Conservation (phyloP, 2,113 vertebrate species). For the Mola mola region DNA sequence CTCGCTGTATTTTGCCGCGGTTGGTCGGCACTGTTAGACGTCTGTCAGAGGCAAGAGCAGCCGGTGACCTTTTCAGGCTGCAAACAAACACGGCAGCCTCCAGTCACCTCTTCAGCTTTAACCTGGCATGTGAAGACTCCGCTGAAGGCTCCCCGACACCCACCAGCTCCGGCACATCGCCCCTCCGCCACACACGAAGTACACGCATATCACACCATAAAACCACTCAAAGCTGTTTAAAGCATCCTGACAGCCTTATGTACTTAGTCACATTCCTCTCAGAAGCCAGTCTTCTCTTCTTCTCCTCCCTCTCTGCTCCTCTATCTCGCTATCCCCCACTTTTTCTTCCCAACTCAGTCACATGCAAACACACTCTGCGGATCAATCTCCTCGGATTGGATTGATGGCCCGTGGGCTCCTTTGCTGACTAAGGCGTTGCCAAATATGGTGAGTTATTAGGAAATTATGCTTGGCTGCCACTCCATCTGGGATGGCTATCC, state of each 20-base stretch:
- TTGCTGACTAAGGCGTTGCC: conserved; percentile 75
- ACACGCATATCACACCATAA: conserved; percentile 21
- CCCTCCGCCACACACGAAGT: not conserved
- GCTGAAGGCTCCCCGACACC: conserved; percentile 40
- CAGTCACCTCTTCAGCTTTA: conserved; percentile 42
- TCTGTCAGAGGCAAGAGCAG: conserved; percentile 34
- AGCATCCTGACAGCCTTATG: conserved; percentile 2
- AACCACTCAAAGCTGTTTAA: conserved; percentile 20
- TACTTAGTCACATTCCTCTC: conserved; percentile 29
- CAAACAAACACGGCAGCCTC: conserved; percentile 28
- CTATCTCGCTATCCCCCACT: not conserved
- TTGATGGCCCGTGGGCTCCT: conserved; percentile 64
- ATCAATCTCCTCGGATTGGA: conserved; percentile 69
- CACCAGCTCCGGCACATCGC: too few relatives aligned
- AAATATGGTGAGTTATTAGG: conserved; percentile 72
- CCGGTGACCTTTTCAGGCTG: conserved; percentile 63
- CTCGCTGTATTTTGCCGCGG: not conserved
- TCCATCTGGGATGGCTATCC: conserved; percentile 62
- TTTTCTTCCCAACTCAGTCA: conserved; percentile 16
- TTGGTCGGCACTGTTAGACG: conserved; percentile 11
- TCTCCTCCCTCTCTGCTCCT: not conserved
- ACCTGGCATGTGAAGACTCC: conserved; percentile 38
- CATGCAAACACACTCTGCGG: conserved; percentile 50
- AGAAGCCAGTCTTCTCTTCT: not conserved
- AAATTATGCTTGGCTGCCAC: conserved; percentile 63